Evolutionary conservation across 2,888 invertebrate genomes (phyloP).

Genomic region (Anoplius nigerrimus): DNA sequence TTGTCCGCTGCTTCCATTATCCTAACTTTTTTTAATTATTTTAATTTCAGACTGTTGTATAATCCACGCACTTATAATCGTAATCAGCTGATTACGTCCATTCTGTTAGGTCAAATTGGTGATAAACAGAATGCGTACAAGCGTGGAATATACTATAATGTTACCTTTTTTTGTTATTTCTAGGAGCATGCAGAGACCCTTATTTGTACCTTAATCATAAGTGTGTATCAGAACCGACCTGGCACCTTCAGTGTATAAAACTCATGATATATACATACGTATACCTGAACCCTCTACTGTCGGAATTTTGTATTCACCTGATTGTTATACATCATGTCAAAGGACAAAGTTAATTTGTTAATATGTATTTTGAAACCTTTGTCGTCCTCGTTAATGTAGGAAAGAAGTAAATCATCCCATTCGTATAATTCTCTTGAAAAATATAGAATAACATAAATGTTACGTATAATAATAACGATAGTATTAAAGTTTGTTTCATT

Average conservation of each 20-base stretch:
- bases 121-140: constrained; percentile 17
- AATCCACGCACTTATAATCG: constrained; percentile 32
- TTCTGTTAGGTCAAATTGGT: neutral
- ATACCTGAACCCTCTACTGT: constrained; percentile 30
- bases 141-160: constrained; percentile 45
- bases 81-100: too few species aligned
- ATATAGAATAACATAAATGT: too few species aligned
- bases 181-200: constrained; percentile 47
- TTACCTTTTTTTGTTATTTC: constrained; percentile 30
- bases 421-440: too few species aligned
- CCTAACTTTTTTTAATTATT: constrained; percentile 33
- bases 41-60: constrained; percentile 45
- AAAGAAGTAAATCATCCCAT: too few species aligned
- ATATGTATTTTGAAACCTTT: too few species aligned
- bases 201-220: constrained; percentile 40
- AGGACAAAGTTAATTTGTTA: too few species aligned
- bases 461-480: too few species aligned
- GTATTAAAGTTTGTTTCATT: too few species aligned
- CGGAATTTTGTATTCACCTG: neutral
- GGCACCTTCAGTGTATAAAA: constrained; percentile 46
- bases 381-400: too few species aligned
- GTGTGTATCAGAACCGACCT: constrained; percentile 61
- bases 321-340: too few species aligned
- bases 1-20: constrained; percentile 19
- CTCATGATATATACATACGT: constrained; percentile 4